These are phyloP conservation scores for Melanerpes formicivorus DNA, from an alignment of 2,113 vertebrate species.

Conservation along the genomic window DNA sequence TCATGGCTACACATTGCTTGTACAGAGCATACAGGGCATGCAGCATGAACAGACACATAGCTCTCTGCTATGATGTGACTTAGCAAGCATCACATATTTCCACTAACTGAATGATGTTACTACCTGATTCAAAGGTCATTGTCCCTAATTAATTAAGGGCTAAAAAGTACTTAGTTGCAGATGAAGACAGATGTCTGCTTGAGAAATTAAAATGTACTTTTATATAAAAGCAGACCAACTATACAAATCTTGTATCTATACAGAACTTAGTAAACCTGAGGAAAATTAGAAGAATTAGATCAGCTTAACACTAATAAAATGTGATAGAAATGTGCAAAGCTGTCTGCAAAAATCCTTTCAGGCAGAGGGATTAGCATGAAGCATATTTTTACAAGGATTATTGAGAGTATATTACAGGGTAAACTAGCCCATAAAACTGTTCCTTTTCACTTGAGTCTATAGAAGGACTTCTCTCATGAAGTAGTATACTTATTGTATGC, in stretches of 20 bases:
- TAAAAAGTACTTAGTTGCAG: background rate
- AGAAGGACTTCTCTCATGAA: background rate
- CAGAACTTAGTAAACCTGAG: background rate
- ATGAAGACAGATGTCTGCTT: constrained; percentile 23
- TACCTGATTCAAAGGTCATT: constrained; percentile 1
- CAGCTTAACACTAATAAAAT: constrained; percentile 26
- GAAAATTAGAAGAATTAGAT: constrained; percentile 34
- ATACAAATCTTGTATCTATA: background rate
- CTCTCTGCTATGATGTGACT: background rate
- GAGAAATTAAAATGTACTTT: constrained; percentile 34
- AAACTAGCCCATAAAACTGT: background rate
- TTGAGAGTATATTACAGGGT: background rate
- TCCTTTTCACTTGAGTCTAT: background rate
- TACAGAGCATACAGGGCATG: background rate
- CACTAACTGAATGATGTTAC: constrained; percentile 27
- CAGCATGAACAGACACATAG: background rate
- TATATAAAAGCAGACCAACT: constrained; percentile 10
- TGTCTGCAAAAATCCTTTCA: constrained; percentile 28
- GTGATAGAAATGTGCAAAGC: constrained; percentile 21
- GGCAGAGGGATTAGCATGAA: constrained; percentile 19
- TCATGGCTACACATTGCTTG: background rate
- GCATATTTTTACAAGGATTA: constrained; percentile 27
- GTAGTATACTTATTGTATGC: background rate
- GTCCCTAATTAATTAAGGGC: constrained; percentile 49
- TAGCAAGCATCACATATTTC: background rate